These are phyloP conservation scores for Dromococcyx pavoninus DNA, from an alignment of 2,797 vertebrate genomes.

Conservation along the genomic window DNA sequence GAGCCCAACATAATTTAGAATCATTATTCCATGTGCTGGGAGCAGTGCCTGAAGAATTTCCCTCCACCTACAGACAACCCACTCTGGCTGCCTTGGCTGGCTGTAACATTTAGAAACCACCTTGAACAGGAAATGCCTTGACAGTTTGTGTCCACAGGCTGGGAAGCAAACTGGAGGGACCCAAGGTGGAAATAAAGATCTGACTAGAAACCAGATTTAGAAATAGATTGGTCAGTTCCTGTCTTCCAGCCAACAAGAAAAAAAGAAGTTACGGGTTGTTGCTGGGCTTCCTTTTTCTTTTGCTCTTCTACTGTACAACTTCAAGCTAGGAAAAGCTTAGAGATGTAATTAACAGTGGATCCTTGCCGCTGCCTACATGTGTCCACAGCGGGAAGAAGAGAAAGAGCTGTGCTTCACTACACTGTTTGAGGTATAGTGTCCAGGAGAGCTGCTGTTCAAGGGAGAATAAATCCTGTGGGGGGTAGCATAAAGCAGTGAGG, in stretches of 20 bases:
- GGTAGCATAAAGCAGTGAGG: neutral
- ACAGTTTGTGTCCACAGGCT: conserved; percentile 65
- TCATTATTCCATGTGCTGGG: conserved; percentile 61
- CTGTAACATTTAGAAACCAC: conserved; percentile 62
- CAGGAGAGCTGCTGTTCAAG: neutral
- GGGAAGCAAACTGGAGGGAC: conserved; percentile 58
- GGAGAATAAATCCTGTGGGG: neutral
- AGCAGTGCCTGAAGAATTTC: conserved; percentile 72
- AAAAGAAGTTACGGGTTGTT: neutral
- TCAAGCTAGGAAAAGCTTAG: neutral
- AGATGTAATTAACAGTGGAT: neutral
- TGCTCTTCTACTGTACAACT: neutral
- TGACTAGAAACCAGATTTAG: conserved; percentile 52
- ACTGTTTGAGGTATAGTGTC: neutral
- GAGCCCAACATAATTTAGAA: conserved; percentile 37
- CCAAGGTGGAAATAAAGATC: conserved; percentile 63
- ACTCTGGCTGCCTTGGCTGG: conserved; percentile 62
- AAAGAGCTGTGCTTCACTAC: neutral
- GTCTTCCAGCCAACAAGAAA: conserved; percentile 15
- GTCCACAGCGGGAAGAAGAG: neutral
- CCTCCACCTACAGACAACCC: conserved; percentile 72
- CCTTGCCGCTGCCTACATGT: neutral
- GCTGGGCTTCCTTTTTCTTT: neutral
- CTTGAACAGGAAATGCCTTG: conserved; percentile 76
- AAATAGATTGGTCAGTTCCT: conserved; percentile 61